Evolutionary conservation across 2,113 vertebrate genomes (phyloP).

Genomic region (Serilophus lunatus): DNA sequence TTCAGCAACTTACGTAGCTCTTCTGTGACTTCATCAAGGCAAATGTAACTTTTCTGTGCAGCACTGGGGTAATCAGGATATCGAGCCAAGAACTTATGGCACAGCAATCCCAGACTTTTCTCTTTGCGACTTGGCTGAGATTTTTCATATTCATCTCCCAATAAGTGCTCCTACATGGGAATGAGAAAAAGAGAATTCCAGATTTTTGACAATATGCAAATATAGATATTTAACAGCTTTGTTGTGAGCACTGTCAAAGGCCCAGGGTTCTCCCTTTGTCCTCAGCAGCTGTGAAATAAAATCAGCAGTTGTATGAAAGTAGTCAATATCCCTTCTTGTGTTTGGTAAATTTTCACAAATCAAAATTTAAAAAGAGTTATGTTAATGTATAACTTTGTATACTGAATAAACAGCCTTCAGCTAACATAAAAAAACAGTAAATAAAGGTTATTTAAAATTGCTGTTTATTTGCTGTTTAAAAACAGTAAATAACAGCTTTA

Average conservation of each 20-base stretch:
- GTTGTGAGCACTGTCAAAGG: neutral
- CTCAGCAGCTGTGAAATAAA: neutral
- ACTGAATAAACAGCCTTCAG: neutral
- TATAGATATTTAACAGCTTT: neutral
- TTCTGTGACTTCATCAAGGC: slow-evolving; percentile 90
- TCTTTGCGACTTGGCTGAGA: slow-evolving; percentile 90
- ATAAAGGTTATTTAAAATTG: too few relatives aligned
- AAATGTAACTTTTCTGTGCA: slow-evolving; percentile 84
- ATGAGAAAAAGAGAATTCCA: neutral
- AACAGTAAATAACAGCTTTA: neutral
- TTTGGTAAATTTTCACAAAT: neutral
- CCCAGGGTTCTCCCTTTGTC: neutral
- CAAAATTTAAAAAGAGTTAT: neutral
- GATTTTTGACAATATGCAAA: neutral
- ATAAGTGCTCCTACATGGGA: slow-evolving; percentile 77
- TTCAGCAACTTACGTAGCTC: slow-evolving; percentile 85
- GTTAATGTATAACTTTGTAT: neutral
- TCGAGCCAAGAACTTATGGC: slow-evolving; percentile 90
- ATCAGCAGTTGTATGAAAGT: neutral
- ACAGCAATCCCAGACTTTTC: slow-evolving; percentile 92
- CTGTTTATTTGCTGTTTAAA: too few relatives aligned
- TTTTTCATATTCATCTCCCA: slow-evolving; percentile 87
- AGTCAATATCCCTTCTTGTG: neutral
- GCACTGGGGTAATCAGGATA: slow-evolving; percentile 87
- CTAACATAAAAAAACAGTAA: neutral